These are phyloP conservation scores for Gymnosoma rotundatum DNA, from an alignment of 2,888 invertebrate genomes.

Conservation along the genomic window DNA sequence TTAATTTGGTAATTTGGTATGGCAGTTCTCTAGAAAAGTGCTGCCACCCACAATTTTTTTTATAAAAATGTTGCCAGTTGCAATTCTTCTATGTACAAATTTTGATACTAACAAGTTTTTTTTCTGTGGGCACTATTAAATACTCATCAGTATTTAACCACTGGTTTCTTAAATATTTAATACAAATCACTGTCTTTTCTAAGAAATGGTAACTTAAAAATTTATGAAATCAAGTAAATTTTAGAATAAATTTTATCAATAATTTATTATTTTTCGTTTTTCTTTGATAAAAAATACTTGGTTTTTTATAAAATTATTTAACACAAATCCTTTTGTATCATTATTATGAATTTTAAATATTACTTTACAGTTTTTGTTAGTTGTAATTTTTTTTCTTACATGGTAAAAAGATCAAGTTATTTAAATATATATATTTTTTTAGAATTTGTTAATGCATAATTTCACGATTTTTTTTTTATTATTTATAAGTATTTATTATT, in stretches of 20 bases:
- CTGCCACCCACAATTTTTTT: no score
- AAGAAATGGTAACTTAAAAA: not conserved
- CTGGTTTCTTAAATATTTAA: not conserved
- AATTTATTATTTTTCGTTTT: no score
- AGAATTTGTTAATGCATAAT: constrained; percentile 64
- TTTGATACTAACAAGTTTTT: no score
- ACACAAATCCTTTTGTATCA: not conserved
- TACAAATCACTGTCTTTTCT: not conserved
- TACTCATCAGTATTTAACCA: not conserved
- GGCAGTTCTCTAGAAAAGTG: no score
- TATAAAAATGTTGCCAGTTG: no score
- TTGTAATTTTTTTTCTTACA: constrained; percentile 57
- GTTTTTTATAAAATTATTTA: constrained; percentile 15
- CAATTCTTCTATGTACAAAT: no score
- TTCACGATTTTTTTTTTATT: constrained; percentile 56
- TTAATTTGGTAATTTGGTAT: no score
- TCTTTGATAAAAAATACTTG: not conserved
- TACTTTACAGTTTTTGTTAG: constrained; percentile 55
- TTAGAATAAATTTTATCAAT: no score
- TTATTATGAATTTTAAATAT: constrained; percentile 45
- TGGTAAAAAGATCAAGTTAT: constrained; percentile 67
- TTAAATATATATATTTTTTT: constrained; percentile 35
- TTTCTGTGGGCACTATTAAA: not conserved
- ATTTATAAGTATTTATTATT: constrained; percentile 57
- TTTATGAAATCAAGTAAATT: no score